phyloP scores from a whole-genome alignment of 2,113 vertebrate species.

The Carlito syrichta region DNA sequence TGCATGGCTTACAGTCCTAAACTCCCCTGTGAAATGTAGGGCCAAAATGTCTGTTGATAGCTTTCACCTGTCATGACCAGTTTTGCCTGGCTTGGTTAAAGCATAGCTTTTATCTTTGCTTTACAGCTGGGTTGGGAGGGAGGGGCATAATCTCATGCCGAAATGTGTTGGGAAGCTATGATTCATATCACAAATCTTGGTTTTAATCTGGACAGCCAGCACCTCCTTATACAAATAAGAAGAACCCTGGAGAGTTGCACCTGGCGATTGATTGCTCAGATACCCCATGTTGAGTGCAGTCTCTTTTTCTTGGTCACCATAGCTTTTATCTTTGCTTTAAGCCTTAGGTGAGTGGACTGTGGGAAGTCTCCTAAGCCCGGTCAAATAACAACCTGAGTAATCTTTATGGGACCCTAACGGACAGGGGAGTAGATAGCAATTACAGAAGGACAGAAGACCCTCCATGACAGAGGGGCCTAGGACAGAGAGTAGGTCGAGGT shows the following conservation, averaged over 20 bases:
- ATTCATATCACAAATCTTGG: background rate
- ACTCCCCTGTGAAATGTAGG: background rate
- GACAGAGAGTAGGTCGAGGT: background rate
- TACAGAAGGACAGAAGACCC: background rate
- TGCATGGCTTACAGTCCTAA: background rate
- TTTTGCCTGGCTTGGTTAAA: background rate
- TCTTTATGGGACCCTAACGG: background rate
- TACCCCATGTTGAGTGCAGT: accelerated
- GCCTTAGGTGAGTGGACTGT: background rate
- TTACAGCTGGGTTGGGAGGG: background rate
- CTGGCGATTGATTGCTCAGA: background rate
- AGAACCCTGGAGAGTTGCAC: background rate
- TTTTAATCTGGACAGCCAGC: background rate
- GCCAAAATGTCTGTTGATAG: background rate
- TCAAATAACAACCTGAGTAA: background rate
- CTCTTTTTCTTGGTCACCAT: background rate
- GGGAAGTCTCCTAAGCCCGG: background rate
- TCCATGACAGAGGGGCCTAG: background rate
- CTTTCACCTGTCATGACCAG: background rate
- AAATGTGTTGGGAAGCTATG: background rate
- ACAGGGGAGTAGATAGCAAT: background rate
- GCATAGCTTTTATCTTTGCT: too few relatives aligned
- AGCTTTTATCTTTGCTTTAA: background rate
- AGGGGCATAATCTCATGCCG: too few relatives aligned
- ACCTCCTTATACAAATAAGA: background rate